These are phyloP conservation scores for Empis livida DNA, from an alignment of 2,888 invertebrate species.

Conservation along the genomic window DNA sequence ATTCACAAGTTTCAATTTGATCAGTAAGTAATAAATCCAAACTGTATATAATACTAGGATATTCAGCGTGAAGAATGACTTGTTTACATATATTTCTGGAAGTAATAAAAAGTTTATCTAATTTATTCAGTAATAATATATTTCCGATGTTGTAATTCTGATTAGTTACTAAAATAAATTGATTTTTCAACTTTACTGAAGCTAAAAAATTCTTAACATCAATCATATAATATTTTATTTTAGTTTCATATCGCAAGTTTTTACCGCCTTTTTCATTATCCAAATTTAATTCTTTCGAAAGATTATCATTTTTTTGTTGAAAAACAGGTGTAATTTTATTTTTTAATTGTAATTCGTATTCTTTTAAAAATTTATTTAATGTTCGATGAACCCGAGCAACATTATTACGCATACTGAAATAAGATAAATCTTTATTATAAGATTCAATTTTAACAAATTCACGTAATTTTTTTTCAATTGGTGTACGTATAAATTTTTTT, in stretches of 20 bases:
- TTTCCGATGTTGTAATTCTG: background rate
- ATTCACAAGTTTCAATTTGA: slow-evolving; percentile 53
- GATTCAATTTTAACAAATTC: slow-evolving; percentile 91
- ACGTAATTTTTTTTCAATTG: slow-evolving; percentile 82
- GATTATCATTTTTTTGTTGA: slow-evolving; percentile 31
- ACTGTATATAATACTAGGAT: slow-evolving; percentile 46
- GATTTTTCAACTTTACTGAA: slow-evolving; percentile 7
- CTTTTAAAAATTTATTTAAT: slow-evolving; percentile 73
- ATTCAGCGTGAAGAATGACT: slow-evolving; percentile 42
- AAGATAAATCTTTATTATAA: slow-evolving; percentile 89
- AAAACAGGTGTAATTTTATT: slow-evolving; percentile 31
- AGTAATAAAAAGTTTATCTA: slow-evolving; percentile 42
- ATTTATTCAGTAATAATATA: slow-evolving; percentile 19
- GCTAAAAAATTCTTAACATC: slow-evolving; percentile 32
- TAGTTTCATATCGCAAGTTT: slow-evolving; percentile 28
- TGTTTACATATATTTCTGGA: slow-evolving; percentile 52
- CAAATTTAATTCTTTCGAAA: slow-evolving; percentile 24
- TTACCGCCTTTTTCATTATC: slow-evolving; percentile 25
- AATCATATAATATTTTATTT: slow-evolving; percentile 23
- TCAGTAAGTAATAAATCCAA: slow-evolving; percentile 53
- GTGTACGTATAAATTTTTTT: slow-evolving; percentile 55
- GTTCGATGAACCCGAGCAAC: slow-evolving; percentile 79
- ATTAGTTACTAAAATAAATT: background rate
- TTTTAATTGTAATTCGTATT: slow-evolving; percentile 54
- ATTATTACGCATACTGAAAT: slow-evolving; percentile 84